Base-by-base conservation (phyloP, 1,140 invertebrate species). In the Diorhabda sublineata region DNA sequence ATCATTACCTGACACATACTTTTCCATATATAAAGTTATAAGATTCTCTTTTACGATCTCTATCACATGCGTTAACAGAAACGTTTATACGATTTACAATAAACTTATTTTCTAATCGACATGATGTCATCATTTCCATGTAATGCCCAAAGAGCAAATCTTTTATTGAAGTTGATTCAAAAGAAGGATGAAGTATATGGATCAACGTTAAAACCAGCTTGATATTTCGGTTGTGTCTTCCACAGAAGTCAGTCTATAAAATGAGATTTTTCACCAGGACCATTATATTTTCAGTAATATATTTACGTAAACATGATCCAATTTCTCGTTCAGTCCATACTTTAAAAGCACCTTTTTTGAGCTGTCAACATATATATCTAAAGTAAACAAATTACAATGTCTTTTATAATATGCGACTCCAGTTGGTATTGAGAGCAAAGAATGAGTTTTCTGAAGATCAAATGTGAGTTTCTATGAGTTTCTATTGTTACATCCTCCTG, bases 171-270 rank as follows among this genome's bases (percentile, higher is more conserved):
- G 80, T 80, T 56, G 58, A 73, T 66, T 76, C 63, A 5, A 77
- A 63, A 61, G 67, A 75, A 52, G 69, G 65, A 66, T 76, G 65
- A 59, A 78, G 61, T 57, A 76, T 52, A 58, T 71, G 52, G 71
- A 78, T 78, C 44, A 80, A 58, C 69, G 80, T 75, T 65, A 80
- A 45, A 9, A 69, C 70, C 42, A 82, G 63, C 74, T 81, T 81
- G 43, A 81, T 80, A 66, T 77, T 81, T 3, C 77, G 71, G 59
- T 80, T 82, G 71, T 81, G 79, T 5, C 77, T 78, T 4, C 78
- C 81, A 65, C 78, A 81, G 7, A 70, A 79, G 71, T 82, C 76
- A 62, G 69, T 73, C 80, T 78, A 82, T n/a, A 82, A 68, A 61
- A 77, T 74, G 62, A 81, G 69, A 47, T 78, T 8, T 65, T 76